Evolutionary conservation across 1,140 invertebrate genomes (phyloP), one percentile per base, ranked within the genome.

Genomic region (Plodia interpunctella): DNA sequence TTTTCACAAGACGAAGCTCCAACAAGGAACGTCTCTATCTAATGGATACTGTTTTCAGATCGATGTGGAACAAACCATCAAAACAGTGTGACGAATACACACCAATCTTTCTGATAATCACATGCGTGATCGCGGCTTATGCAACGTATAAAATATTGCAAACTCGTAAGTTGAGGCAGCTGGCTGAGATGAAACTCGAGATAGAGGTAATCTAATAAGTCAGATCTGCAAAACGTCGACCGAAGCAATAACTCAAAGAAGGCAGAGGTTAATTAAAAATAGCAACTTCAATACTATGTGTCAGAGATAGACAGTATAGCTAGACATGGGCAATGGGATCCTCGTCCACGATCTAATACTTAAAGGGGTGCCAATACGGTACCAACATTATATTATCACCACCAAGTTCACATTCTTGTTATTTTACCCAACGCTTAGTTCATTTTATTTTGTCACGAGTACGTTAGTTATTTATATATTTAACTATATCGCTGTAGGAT

Each of bases 201-300:
- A 87, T 87, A 87, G 69, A 78, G 77, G 68, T 88, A 88, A 88
- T 88, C 86, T 87, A 88, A 87, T 89, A 87, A 89, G 78, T 86
- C 75, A 87, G 83, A 88, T 88, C 83, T 87, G 78, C 78, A 72
- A 76, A 76, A 80, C 78, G 78, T 87, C 83, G 80, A 77, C 76
- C 76, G 73, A 62, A 77, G 82, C 74, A 83, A 84, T 86, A 84
- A 84, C 81, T 86, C 78, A 83, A 76, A 80, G 78, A 80, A 78
- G 81, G 73, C 80, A 85, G 81, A 87, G 86, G 86, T 89, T 89
- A 89, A 89, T 87, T 89, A 89, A 89, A 89, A 89, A 89, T 87
- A 87, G 80, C 80, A 84, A 83, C 83, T 87, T 87, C 83, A 82
- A 82, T 86, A 69, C 78, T 71, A 73, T 73, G 68, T 80, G 75